A percentile compares a stretch with the other conserved stretches of the same genome.
Evolutionary conservation across 2,797 vertebrate genomes (phyloP).

Genomic region (Echeneis naucrates): DNA sequence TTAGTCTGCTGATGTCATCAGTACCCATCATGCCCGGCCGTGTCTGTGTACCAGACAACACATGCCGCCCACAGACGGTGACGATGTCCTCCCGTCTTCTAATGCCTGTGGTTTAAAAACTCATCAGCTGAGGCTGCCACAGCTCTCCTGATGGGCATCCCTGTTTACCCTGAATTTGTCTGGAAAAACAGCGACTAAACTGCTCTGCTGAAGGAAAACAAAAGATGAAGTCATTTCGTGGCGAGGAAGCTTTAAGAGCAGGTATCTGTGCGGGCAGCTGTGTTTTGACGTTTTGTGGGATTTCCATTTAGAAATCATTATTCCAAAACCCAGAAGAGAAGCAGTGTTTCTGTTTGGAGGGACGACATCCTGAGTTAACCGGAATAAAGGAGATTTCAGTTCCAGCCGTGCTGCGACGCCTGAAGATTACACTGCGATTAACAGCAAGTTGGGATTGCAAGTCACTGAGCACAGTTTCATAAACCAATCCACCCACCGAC

Average conservation of each 20-base stretch:
- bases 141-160: constrained; percentile 24
- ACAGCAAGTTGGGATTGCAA: not conserved
- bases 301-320: not conserved
- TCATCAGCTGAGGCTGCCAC: constrained; percentile 13
- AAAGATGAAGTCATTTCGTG: constrained; percentile 31
- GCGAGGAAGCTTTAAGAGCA: not conserved
- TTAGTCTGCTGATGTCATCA: constrained; percentile 45
- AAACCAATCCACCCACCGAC: not conserved
- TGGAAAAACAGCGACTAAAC: constrained; percentile 47
- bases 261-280: too few species aligned
- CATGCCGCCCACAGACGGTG: constrained; percentile 36
- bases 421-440: not conserved
- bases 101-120: constrained; percentile 36
- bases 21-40: constrained; percentile 44
- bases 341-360: constrained; percentile 22
- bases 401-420: not conserved
- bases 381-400: not conserved
- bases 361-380: constrained; percentile 5
- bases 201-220: constrained; percentile 54
- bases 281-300: too few species aligned
- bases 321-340: not conserved
- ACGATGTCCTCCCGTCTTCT: constrained; percentile 2
- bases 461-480: not conserved
- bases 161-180: constrained; percentile 29
- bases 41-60: constrained; percentile 43